Evolutionary conservation across 2,797 vertebrate species (phyloP).

Genomic region (Phyllotis vaccarum): DNA sequence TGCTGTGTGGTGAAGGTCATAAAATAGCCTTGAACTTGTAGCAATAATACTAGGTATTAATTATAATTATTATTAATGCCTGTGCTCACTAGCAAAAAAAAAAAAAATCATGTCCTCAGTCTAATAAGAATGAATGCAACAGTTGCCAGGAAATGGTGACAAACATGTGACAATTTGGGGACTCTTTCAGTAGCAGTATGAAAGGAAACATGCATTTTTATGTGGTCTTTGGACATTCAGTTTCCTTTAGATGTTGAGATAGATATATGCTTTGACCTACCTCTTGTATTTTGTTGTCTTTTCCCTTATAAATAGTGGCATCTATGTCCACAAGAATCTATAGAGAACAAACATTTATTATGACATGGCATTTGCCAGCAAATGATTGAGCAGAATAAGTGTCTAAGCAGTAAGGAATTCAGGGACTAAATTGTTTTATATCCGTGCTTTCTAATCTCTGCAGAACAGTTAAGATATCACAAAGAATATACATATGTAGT

Average conservation of each 20-base stretch:
- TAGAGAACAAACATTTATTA: slow-evolving; percentile 30
- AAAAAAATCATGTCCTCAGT: slow-evolving; percentile 35
- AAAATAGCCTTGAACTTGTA: slow-evolving; percentile 80
- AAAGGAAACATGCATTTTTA: slow-evolving; percentile 7
- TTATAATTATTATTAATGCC: slow-evolving; percentile 71
- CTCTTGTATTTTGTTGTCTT: slow-evolving; percentile 26
- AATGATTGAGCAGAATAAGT: slow-evolving; percentile 21
- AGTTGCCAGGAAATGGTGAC: background rate
- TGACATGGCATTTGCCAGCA: slow-evolving; percentile 23
- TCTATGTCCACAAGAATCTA: background rate
- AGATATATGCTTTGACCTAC: slow-evolving; percentile 23
- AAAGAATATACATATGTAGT: background rate
- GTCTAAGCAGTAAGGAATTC: background rate
- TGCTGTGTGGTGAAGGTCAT: slow-evolving; percentile 67
- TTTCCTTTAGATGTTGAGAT: slow-evolving; percentile 43
- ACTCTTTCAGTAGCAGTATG: slow-evolving; percentile 17
- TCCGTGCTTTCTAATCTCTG: background rate
- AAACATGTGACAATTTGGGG: slow-evolving; percentile 47
- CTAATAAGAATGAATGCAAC: slow-evolving; percentile 23
- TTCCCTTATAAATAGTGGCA: slow-evolving; percentile 41
- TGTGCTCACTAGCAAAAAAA: slow-evolving; percentile 69
- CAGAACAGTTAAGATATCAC: slow-evolving; percentile 9
- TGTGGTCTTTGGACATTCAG: slow-evolving; percentile 48
- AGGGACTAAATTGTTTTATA: slow-evolving; percentile 30
- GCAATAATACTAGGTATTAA: slow-evolving; percentile 58